phyloP scores from a whole-genome alignment of 2,113 vertebrate species.

The Notarius quadriscutis region DNA sequence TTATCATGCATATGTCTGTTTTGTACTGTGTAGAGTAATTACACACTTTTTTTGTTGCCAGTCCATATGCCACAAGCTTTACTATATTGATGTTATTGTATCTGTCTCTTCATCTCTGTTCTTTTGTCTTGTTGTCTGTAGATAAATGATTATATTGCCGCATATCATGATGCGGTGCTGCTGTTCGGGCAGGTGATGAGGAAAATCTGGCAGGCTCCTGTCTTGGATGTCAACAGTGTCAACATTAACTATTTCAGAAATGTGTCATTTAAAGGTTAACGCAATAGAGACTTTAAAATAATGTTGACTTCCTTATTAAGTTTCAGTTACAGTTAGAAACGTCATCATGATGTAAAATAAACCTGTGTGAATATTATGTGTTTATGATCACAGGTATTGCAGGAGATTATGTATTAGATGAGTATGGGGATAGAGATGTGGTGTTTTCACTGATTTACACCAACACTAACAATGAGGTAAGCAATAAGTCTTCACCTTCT shows the following conservation, averaged over 20 bases:
- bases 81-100: neutral
- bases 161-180: constrained; percentile 84
- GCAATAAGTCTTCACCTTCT: constrained; percentile 39
- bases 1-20: neutral
- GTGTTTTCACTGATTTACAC: constrained; percentile 83
- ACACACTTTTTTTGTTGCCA: neutral
- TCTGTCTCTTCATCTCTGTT: neutral
- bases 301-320: neutral
- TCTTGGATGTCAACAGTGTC: constrained; percentile 40
- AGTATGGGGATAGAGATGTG: constrained; percentile 82
- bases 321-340: neutral
- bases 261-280: constrained; percentile 80
- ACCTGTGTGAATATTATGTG: neutral
- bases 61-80: neutral
- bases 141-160: constrained; percentile 81
- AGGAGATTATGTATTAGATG: constrained; percentile 81
- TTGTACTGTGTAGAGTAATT: neutral
- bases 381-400: constrained; percentile 68
- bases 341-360: neutral
- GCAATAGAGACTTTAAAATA: neutral
- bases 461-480: constrained; percentile 69
- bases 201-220: constrained; percentile 54
- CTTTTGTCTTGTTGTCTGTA: constrained; percentile 55
- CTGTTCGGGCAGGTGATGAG: constrained; percentile 82
- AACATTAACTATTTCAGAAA: constrained; percentile 77